Conservation (phyloP, 2,113 vertebrate species). For the Ammodytes marinus region DNA sequence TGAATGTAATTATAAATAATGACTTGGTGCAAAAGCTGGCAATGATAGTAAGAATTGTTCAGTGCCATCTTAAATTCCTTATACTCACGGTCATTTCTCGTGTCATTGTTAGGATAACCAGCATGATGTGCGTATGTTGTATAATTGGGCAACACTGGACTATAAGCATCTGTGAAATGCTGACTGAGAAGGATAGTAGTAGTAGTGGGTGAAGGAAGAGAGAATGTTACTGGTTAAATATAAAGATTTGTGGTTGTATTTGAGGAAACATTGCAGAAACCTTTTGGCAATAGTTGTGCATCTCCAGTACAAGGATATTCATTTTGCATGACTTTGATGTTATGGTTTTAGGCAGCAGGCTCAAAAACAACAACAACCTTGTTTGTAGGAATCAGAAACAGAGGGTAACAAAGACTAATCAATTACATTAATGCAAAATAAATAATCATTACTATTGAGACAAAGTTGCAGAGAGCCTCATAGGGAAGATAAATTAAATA, state of each 20-base stretch:
- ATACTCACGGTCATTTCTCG: background rate
- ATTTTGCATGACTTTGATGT: background rate
- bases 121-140: background rate
- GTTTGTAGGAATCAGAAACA: background rate
- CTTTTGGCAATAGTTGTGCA: background rate
- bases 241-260: background rate
- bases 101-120: conserved; percentile 7
- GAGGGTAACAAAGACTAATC: background rate
- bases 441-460: background rate
- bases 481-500: background rate
- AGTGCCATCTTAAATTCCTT: conserved; percentile 17
- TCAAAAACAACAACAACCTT: background rate
- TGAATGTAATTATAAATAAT: conserved; percentile 42
- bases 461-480: background rate
- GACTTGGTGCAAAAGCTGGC: conserved; percentile 7
- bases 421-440: background rate
- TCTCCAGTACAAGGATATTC: background rate
- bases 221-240: background rate
- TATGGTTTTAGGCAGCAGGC: background rate
- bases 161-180: background rate
- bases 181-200: background rate
- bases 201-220: background rate
- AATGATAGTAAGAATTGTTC: conserved; percentile 8
- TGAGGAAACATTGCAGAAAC: background rate
- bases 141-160: background rate